Base-by-base conservation (phyloP, 2,113 vertebrate species). In the Rynchops niger region DNA sequence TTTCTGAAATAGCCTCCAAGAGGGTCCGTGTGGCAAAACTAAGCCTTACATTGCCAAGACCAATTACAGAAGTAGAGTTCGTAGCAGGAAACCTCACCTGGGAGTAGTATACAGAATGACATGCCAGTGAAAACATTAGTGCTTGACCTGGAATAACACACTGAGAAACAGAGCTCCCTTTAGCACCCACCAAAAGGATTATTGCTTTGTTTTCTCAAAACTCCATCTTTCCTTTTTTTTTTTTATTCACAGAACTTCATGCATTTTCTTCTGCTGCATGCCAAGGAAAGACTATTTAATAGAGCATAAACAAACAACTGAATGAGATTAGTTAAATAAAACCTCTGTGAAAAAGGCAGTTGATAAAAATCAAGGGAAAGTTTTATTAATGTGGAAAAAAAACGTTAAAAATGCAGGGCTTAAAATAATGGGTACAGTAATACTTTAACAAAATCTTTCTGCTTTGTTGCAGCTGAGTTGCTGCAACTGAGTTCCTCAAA, bases 261-360 rank as follows among this genome's bases (percentile, higher is more conserved):
- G 43, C 29, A 38, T 86, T 90, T 91, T 95, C 58, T 67, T 90
- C 36, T 86, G 45, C 74, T 88, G 74, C 34, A n/a, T 76, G 73
- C 70, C 66, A 82, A 73, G 78, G 87, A 71, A 94, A 84, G 47
- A 27, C 55, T 77, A 56, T 80, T 86, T 88, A 95, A 79, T 62
- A 77, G 49, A 85, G 34, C n/a, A 62, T 43, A 93, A 97, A 71
- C 22, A 94, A 94, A 93, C 14, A 74, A 69, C 72, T 69, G 36
- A 93, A 69, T 86, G 30, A 91, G 45, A 86, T 91, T 65, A 72
- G 61, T 93, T 95, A 58, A 88, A 82, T 16, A 92, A 66, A 96
- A 82, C 23, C 56, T 65, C 49, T 77, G 29, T 67, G 77, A 43
- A 89, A 90, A 92, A 79, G 23, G 8, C 47, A 93, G 65, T 65